Base-by-base conservation (phyloP, 2,888 invertebrate species). In the Ditylenchus weischeri region DNA sequence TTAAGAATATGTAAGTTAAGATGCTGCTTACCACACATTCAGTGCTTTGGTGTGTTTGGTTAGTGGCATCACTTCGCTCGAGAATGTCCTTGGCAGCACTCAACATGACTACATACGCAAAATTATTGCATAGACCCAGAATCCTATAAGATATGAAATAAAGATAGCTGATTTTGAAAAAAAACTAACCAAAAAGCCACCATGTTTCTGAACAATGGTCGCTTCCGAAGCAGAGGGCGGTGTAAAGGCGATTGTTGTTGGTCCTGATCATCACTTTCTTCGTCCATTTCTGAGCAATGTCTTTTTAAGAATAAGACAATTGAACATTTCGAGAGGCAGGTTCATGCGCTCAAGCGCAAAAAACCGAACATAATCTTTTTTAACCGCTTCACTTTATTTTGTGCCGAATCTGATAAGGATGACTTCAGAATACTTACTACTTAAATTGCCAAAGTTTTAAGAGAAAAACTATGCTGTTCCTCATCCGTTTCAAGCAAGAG, bases 41-140 rank as follows among this genome's bases (percentile, higher is more conserved):
- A 23, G 18, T 60, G 36, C 36, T 59, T 18, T 69, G 59, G 21
- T 67, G 58, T 47, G 38, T 47, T 11, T 57, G 35, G 21, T 23
- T 29, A 3, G 49, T 23, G 8, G 49, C n/a, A 23, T 49, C 50
- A 18, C 60, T 29, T 35, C 49, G 51, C 62, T 82, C 79, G 49
- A 87, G 81, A 79, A 91, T 90, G 83, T 91, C 91, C 82, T 89
- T 88, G 0, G 91, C 91, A 10, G 91, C 90, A 81, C 89, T 90
- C 65, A 91, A 84, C 91, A 91, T 91, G 36, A 91, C 89, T 51
- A 91, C 90, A 84, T 91, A 91, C 63, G 90, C 90, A 84, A 90
- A 91, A 84, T 91, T 92, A 84, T 92, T 91, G 83, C 90, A 90
- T 11, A 91, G 84, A 7, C 91, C 91, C 57, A 92, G 85, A 1